Conservation (phyloP, 2,797 vertebrate genomes). For the Lepus oiostolus region DNA sequence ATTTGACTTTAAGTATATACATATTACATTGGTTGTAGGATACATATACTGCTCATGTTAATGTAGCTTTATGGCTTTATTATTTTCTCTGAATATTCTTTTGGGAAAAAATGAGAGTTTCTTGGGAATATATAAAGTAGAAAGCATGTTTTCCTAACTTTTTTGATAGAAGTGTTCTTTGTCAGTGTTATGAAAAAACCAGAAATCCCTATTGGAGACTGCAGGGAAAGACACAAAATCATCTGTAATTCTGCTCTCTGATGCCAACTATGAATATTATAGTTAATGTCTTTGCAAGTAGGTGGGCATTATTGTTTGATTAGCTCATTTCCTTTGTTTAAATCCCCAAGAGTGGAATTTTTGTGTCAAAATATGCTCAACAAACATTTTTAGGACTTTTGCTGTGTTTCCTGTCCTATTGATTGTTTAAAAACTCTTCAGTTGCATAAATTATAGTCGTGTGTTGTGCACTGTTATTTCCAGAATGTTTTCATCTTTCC, state of each 20-base stretch:
- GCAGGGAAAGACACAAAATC: background rate
- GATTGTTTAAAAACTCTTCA: background rate
- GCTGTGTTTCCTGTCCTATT: background rate
- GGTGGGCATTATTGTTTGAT: background rate
- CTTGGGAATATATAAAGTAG: background rate
- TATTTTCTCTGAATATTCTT: slow-evolving; percentile 7
- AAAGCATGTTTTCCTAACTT: background rate
- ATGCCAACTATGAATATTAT: background rate
- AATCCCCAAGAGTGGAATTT: background rate
- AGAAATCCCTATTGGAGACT: background rate
- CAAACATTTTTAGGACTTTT: slow-evolving; percentile 28
- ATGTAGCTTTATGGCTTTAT: background rate
- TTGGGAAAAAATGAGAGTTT: background rate
- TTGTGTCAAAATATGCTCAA: background rate
- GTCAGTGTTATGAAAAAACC: background rate
- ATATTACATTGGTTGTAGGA: background rate
- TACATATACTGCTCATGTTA: rapidly evolving
- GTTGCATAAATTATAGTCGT: background rate
- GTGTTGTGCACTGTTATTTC: background rate
- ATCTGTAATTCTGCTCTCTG: background rate
- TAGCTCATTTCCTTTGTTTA: slow-evolving; percentile 16
- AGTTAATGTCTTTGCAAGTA: background rate
- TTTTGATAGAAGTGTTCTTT: background rate
- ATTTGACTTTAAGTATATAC: background rate
- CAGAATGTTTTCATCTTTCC: background rate